Percentiles rank a stretch among this genome's conserved stretches.
phyloP scores from a whole-genome alignment of 2,888 invertebrate species.

The Prosapia bicincta region DNA sequence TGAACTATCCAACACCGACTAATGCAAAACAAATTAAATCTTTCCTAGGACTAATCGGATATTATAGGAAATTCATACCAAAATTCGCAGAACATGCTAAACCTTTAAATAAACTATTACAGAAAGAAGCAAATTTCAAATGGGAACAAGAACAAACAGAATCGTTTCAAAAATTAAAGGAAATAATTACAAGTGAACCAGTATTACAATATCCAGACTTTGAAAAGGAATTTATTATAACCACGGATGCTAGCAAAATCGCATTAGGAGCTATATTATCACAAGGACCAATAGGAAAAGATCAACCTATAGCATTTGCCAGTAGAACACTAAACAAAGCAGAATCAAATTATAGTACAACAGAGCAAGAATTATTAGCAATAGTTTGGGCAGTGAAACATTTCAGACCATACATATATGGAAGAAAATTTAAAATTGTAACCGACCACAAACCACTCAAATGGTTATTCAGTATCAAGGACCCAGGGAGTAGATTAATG shows the following conservation, averaged over 20 bases:
- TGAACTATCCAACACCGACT: background rate
- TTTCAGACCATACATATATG: too few relatives aligned
- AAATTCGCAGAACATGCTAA: conserved; percentile 15
- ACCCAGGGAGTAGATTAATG: too few relatives aligned
- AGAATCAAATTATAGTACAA: conserved; percentile 27
- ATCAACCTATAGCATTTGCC: conserved; percentile 20
- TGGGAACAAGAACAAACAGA: conserved; percentile 12
- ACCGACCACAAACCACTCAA: too few relatives aligned
- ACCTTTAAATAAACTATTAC: conserved; percentile 17
- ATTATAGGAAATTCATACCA: conserved; percentile 9
- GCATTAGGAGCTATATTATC: conserved; percentile 20
- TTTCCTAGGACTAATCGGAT: conserved; percentile 9
- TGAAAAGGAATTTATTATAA: conserved; percentile 22
- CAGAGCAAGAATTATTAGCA: too few relatives aligned
- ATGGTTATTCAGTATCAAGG: too few relatives aligned
- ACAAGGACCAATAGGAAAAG: conserved; percentile 7
- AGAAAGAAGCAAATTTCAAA: conserved; percentile 12
- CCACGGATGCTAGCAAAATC: conserved; percentile 21
- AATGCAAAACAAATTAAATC: conserved; percentile 1
- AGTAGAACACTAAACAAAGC: conserved; percentile 16
- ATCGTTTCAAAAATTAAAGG: conserved; percentile 29
- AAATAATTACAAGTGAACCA: conserved; percentile 14
- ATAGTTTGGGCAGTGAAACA: too few relatives aligned
- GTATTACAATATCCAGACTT: conserved; percentile 21
- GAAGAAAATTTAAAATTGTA: too few relatives aligned